Conservation (phyloP, 2,797 vertebrate genomes). For the Anableps anableps region DNA sequence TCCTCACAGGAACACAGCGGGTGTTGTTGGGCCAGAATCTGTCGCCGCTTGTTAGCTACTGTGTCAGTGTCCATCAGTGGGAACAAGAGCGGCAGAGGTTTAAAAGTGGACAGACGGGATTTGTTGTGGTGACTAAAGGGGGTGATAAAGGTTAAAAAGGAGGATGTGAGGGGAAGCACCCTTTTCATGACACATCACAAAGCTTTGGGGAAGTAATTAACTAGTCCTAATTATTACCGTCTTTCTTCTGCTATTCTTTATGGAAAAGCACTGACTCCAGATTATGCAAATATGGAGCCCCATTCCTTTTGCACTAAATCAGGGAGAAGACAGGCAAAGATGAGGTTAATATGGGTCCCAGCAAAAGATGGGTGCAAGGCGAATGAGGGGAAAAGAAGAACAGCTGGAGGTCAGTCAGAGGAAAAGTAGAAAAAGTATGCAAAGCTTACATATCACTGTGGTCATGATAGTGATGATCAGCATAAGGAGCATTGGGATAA, state of each 20-base stretch:
- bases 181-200: slow-evolving; percentile 14
- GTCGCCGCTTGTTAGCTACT: slow-evolving; percentile 40
- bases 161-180: background rate
- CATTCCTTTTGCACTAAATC: slow-evolving; percentile 48
- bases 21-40: slow-evolving; percentile 34
- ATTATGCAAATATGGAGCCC: slow-evolving; percentile 61
- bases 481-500: background rate
- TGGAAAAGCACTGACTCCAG: slow-evolving; percentile 52
- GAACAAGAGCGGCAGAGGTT: slow-evolving; percentile 22
- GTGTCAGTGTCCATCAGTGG: slow-evolving; percentile 20
- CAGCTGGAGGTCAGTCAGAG: slow-evolving; percentile 18
- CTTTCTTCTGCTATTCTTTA: slow-evolving; percentile 1
- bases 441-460: slow-evolving; percentile 20
- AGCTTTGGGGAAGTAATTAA: slow-evolving; percentile 29
- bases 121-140: background rate
- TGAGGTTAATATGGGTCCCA: slow-evolving; percentile 61
- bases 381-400: slow-evolving; percentile 32
- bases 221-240: slow-evolving; percentile 3
- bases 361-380: slow-evolving; percentile 41
- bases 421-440: slow-evolving; percentile 6
- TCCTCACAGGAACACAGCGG: slow-evolving; percentile 44
- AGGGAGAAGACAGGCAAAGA: slow-evolving; percentile 41
- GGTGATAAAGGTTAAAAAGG: slow-evolving; percentile 30
- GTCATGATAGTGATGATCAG: slow-evolving; percentile 5
- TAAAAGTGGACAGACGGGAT: slow-evolving; percentile 18